These are phyloP conservation scores for Platalea minor DNA, from an alignment of 2,797 vertebrate genomes.

Conservation along the genomic window DNA sequence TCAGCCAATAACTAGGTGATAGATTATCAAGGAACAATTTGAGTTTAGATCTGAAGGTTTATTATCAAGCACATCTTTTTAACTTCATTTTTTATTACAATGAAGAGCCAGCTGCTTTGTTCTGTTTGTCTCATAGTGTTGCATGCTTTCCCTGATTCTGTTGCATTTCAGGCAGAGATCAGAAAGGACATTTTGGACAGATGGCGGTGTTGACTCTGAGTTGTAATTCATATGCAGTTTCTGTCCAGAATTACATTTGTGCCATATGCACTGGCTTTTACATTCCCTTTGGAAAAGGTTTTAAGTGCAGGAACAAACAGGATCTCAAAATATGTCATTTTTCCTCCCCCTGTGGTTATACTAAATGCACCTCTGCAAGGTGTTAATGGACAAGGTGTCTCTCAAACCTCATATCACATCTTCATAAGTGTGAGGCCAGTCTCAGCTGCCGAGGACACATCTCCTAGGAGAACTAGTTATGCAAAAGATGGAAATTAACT, in stretches of 20 bases:
- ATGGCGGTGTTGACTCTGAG: constrained; percentile 48
- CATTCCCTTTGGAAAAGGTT: constrained; percentile 43
- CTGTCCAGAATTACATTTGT: constrained; percentile 33
- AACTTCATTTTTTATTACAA: neutral
- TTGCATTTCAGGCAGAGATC: constrained; percentile 33
- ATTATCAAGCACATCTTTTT: neutral
- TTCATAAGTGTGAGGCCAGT: neutral
- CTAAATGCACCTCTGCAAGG: constrained; percentile 6
- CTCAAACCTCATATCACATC: neutral
- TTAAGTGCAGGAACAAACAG: constrained; percentile 45
- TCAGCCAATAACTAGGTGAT: neutral
- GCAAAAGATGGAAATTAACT: neutral
- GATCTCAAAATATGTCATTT: constrained; percentile 19
- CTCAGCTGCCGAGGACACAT: neutral
- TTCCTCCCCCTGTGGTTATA: constrained; percentile 1
- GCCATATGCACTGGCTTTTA: constrained; percentile 30
- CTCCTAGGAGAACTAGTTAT: neutral
- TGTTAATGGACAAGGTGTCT: constrained; percentile 16
- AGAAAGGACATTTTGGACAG: constrained; percentile 60
- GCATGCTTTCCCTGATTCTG: constrained; percentile 34
- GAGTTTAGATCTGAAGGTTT: constrained; percentile 21
- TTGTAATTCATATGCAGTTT: constrained; percentile 61
- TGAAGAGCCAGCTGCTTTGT: constrained; percentile 12
- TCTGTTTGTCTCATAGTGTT: neutral
- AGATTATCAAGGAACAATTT: neutral